phyloP scores from a whole-genome alignment of 2,797 vertebrate genomes.

The Rhabdomys pumilio region DNA sequence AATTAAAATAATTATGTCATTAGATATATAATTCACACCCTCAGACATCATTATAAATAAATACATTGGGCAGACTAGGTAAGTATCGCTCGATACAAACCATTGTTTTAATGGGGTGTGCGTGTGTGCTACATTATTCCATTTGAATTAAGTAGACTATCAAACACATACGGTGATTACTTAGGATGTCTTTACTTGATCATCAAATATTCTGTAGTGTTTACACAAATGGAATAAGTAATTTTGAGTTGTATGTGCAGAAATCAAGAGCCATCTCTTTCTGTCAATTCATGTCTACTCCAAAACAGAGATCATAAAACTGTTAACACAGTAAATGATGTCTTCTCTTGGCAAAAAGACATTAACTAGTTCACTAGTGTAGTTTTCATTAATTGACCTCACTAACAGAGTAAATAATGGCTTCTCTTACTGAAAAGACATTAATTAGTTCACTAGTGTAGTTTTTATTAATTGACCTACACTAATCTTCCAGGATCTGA shows the following conservation, averaged over 20 bases:
- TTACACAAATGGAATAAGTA: background rate
- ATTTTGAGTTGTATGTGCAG: background rate
- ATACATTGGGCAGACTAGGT: background rate
- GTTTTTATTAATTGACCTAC: background rate
- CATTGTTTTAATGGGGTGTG: background rate
- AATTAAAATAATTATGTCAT: background rate
- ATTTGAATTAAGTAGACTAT: conserved; percentile 24
- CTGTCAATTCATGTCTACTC: background rate
- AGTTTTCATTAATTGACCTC: background rate
- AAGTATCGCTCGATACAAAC: background rate
- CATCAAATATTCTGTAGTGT: conserved; percentile 21
- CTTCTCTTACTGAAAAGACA: background rate
- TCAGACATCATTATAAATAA: conserved; percentile 22
- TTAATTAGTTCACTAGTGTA: background rate
- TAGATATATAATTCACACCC: background rate
- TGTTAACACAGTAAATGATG: background rate
- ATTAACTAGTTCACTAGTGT: background rate
- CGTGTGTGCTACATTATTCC: background rate
- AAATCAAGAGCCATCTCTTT: background rate
- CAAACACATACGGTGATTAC: background rate
- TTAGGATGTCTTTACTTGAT: conserved; percentile 3
- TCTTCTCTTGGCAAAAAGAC: background rate
- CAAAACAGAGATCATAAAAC: background rate
- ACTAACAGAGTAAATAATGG: background rate
- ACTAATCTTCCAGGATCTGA: background rate